Conservation (phyloP, 2,888 invertebrate species). For the Chrysopilus asiliformis region DNA sequence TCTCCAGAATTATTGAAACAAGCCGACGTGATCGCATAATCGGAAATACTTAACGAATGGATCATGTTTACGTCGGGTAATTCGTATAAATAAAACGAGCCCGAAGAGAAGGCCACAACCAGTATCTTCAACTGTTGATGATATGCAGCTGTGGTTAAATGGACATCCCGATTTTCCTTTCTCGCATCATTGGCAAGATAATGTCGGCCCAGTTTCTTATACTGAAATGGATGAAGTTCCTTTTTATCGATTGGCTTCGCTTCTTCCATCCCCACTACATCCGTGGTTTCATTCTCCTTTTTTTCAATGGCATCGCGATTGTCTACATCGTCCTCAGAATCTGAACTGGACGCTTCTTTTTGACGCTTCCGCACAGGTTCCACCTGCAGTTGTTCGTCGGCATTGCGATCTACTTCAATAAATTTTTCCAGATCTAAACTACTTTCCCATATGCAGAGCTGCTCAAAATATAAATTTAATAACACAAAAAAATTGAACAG, state of each 20-base stretch:
- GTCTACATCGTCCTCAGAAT: slow-evolving; percentile 52
- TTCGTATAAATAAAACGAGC: slow-evolving; percentile 86
- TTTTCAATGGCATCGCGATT: slow-evolving; percentile 17
- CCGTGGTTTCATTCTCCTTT: slow-evolving; percentile 10
- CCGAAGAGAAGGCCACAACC: slow-evolving; percentile 81
- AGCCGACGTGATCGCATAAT: slow-evolving; percentile 67
- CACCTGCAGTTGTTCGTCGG: slow-evolving; percentile 10
- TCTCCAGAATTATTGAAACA: slow-evolving; percentile 78
- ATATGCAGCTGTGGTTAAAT: slow-evolving; percentile 70
- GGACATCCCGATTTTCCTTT: slow-evolving; percentile 46
- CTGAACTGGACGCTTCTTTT: slow-evolving; percentile 26
- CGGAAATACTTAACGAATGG: slow-evolving; percentile 78
- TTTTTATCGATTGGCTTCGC: slow-evolving; percentile 28
- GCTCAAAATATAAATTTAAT: slow-evolving; percentile 1
- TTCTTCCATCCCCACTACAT: slow-evolving; percentile 36
- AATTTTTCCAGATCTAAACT: slow-evolving; percentile 44
- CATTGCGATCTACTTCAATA: slow-evolving; percentile 10
- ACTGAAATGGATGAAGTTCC: slow-evolving; percentile 40
- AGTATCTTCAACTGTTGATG: slow-evolving; percentile 67
- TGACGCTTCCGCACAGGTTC: slow-evolving; percentile 5
- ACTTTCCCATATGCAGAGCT: slow-evolving; percentile 63
- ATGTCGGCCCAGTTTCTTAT: slow-evolving; percentile 57
- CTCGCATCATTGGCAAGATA: slow-evolving; percentile 59
- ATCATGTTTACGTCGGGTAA: slow-evolving; percentile 87
- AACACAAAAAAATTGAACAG: neutral